Evolutionary conservation across 2,888 invertebrate species (phyloP), one percentile per base, ranked within the genome.

Genomic region (Caprella mutica): DNA sequence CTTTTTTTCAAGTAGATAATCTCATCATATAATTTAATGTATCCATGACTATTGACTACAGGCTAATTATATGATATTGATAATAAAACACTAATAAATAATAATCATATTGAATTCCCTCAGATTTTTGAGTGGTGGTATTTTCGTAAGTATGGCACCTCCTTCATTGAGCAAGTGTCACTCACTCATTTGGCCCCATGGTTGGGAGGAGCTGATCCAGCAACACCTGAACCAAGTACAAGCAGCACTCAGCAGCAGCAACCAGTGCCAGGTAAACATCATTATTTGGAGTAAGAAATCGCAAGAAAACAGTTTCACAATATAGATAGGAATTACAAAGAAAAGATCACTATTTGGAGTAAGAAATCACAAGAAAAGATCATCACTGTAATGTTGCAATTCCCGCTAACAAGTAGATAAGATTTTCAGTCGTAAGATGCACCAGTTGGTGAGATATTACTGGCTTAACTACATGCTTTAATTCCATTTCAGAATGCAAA

Each of bases 101-200:
- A n/a, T n/a, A n/a, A n/a, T n/a, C n/a, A n/a, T n/a, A n/a, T n/a
- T n/a, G n/a, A n/a, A n/a, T n/a, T n/a, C 59, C 71, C 71, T 38
- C 70, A 80, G 77, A 79, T 81, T 65, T 96, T 97, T 75, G 97
- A 97, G 74, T 98, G 96, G 96, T 97, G 96, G 96, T 97, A 97
- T 75, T 97, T 94, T 75, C 84, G 94, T 69, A 96, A 94, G 77
- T 97, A 93, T 75, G 96, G 94, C 23, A 92, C 90, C 5, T 92
- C 92, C 1, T 96, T 96, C 72, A 94, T 96, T 68, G 94, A 96
- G 74, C 93, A 94, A 78, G 86, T 96, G 56, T 94, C 93, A 1
- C 76, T 93, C 65, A 87, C 89, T 70, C 93, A 94, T 72, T 84
- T 96, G 64, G 90, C 89, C 57, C 92, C 93, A 0, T 87, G 92